A percentile compares a stretch with the other conserved stretches of the same genome.
Conservation (phyloP, 2,797 vertebrate species). For the Pangasius larnaudii region DNA sequence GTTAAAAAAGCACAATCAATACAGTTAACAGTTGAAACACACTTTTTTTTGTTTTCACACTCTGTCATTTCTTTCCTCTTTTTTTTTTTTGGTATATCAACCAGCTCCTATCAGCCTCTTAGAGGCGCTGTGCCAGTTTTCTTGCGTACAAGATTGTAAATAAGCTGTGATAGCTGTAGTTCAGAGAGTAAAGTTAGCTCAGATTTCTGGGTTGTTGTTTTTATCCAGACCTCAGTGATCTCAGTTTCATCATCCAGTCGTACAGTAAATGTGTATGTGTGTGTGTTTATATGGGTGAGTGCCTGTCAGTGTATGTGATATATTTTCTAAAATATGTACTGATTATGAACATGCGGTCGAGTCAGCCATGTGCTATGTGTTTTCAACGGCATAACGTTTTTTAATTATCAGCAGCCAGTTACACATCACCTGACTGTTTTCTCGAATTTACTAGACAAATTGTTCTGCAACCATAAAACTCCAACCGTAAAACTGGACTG, state of each 20-base stretch:
- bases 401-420: not conserved
- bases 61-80: slow-evolving; percentile 57
- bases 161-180: slow-evolving; percentile 74
- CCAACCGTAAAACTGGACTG: not conserved
- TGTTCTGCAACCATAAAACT: not conserved
- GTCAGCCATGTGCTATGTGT: not conserved
- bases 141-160: slow-evolving; percentile 77
- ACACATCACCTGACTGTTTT: not conserved
- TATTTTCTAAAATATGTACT: not conserved
- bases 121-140: slow-evolving; percentile 60
- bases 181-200: slow-evolving; percentile 61
- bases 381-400: not conserved
- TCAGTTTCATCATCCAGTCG: slow-evolving; percentile 58
- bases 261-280: slow-evolving; percentile 62
- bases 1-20: slow-evolving; percentile 83
- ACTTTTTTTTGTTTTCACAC: slow-evolving; percentile 54
- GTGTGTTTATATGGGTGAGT: slow-evolving; percentile 24
- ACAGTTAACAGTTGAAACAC: slow-evolving; percentile 48
- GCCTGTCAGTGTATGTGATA: not conserved
- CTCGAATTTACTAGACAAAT: not conserved
- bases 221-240: slow-evolving; percentile 40
- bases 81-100: slow-evolving; percentile 60
- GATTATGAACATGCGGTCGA: not conserved
- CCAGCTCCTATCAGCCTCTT: slow-evolving; percentile 73
- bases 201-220: slow-evolving; percentile 50